Evolutionary conservation across 64 coral and sea anemone genomes (phyloP).

Genomic region (Catalaphyllia jardinei): DNA sequence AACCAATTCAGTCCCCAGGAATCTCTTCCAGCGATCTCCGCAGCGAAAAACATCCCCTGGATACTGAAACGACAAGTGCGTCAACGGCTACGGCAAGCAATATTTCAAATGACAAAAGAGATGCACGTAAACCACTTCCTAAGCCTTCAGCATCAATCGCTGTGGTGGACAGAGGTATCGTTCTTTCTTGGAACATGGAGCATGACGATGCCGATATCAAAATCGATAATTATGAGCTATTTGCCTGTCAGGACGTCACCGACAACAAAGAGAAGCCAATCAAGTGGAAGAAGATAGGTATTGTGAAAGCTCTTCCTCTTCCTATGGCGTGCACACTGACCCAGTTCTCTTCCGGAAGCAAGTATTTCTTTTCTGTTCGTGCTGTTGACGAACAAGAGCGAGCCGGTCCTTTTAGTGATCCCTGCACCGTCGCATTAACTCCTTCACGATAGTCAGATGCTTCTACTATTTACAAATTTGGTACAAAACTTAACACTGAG

Average conservation of each 20-base stretch:
- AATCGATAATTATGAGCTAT: constrained; percentile 86
- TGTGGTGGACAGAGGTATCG: constrained; percentile 76
- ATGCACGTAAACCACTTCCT: constrained; percentile 12
- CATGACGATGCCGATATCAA: constrained; percentile 14
- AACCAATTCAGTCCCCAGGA: constrained; percentile 29
- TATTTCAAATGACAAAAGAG: not conserved
- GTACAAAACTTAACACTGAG: too few relatives aligned
- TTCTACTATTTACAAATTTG: too few relatives aligned
- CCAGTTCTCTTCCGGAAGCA: constrained; percentile 88
- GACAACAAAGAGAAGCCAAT: constrained; percentile 53
- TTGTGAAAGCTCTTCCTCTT: constrained; percentile 83
- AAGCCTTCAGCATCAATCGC: constrained; percentile 83
- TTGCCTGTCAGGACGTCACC: constrained; percentile 84
- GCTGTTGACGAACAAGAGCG: constrained; percentile 79
- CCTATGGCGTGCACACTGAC: constrained; percentile 99
- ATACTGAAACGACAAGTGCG: not conserved
- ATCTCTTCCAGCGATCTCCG: constrained; percentile 13
- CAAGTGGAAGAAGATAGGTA: constrained; percentile 91
- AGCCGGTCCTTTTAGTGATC: constrained; percentile 85
- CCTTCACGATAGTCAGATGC: not conserved
- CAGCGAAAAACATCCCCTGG: not conserved
- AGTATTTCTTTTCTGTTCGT: constrained; percentile 89
- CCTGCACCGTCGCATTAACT: constrained; percentile 72
- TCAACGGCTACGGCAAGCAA: not conserved
- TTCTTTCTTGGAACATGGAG: constrained; percentile 92